Evolutionary conservation across 2,888 invertebrate genomes (phyloP).

Genomic region (Byasa hedistus): DNA sequence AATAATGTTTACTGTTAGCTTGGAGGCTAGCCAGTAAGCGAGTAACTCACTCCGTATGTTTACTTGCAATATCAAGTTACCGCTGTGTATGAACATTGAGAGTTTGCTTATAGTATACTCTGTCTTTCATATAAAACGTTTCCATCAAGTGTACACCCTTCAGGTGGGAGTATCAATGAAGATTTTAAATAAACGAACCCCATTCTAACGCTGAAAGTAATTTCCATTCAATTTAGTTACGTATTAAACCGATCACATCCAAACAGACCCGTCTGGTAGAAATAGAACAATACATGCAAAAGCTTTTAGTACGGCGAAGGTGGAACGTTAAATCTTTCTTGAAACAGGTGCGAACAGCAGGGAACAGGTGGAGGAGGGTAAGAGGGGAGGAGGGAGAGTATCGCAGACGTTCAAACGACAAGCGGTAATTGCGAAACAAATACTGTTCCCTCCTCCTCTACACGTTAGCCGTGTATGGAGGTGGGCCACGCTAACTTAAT

Average conservation of each 20-base stretch:
- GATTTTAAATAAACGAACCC: too few species aligned
- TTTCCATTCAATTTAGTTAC: not conserved
- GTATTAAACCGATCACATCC: not conserved
- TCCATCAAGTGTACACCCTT: too few species aligned
- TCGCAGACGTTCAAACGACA: constrained; percentile 21
- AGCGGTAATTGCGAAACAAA: constrained; percentile 23
- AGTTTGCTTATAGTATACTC: too few species aligned
- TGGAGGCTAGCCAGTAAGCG: too few species aligned
- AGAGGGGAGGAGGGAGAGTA: not conserved
- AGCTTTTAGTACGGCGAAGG: constrained; percentile 15
- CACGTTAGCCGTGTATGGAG: not conserved
- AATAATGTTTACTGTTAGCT: too few species aligned
- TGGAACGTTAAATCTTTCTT: constrained; percentile 13
- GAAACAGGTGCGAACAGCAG: constrained; percentile 14
- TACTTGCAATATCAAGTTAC: too few species aligned
- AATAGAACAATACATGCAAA: constrained; percentile 5
- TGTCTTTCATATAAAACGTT: too few species aligned
- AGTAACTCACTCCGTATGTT: too few species aligned
- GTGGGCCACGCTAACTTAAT: not conserved
- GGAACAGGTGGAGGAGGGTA: not conserved
- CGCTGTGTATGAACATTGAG: too few species aligned
- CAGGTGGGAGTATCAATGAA: too few species aligned
- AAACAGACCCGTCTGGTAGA: not conserved
- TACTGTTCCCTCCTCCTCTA: not conserved
- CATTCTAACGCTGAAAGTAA: not conserved